These are phyloP conservation scores for Lepidurus couesii DNA, from an alignment of 1,140 invertebrate species.

Conservation along the genomic window DNA sequence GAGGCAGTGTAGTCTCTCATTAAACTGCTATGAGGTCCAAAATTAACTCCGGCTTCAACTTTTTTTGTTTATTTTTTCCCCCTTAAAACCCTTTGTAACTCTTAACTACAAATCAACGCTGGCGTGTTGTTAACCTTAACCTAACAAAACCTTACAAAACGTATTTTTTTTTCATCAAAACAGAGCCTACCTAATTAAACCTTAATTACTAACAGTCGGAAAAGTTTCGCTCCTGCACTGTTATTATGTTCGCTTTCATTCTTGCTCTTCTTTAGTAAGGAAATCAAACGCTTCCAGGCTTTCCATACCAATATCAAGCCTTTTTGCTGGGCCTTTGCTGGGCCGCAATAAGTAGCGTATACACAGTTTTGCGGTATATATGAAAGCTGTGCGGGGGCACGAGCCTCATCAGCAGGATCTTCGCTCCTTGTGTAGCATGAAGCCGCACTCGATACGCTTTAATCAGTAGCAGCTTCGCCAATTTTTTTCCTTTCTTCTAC, in stretches of 20 bases:
- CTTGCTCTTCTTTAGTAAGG: neutral
- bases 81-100: neutral
- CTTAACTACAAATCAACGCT: neutral
- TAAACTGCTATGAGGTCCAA: too few species aligned
- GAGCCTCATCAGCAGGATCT: conserved; percentile 20
- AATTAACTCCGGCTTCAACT: too few species aligned
- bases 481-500: conserved; percentile 9
- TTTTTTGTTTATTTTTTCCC: too few species aligned
- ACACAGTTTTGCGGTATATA: neutral
- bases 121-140: neutral
- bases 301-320: neutral
- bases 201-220: neutral
- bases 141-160: neutral
- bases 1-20: too few species aligned
- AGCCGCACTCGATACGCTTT: conserved; percentile 17
- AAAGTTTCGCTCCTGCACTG: neutral
- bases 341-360: neutral
- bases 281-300: neutral
- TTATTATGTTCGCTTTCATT: neutral
- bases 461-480: conserved; percentile 18
- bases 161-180: neutral
- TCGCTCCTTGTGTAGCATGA: conserved; percentile 1
- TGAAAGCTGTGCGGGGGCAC: neutral
- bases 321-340: neutral
- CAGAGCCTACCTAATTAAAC: neutral